These are phyloP conservation scores for Akabosia matsudoensis DNA, from an alignment of 1,140 invertebrate genomes.

Conservation along the genomic window DNA sequence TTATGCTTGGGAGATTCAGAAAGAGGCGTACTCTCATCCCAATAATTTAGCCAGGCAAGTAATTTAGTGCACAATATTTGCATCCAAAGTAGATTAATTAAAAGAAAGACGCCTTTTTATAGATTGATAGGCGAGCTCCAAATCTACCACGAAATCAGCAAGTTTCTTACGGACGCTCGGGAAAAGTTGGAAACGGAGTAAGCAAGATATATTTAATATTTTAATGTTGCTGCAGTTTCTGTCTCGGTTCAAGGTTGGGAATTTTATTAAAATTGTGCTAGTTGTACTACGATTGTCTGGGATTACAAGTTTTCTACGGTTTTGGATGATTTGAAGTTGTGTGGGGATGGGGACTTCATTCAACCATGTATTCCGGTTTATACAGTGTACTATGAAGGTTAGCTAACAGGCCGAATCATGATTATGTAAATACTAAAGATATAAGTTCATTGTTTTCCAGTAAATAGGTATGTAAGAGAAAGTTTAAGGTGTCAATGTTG, in stretches of 20 bases:
- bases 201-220: neutral
- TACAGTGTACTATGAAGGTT: slow-evolving; percentile 25
- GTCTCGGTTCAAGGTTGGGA: neutral
- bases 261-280: slow-evolving; percentile 12
- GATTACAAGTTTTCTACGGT: slow-evolving; percentile 16
- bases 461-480: neutral
- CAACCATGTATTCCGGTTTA: neutral
- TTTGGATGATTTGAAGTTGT: slow-evolving; percentile 28
- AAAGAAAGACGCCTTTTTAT: too few relatives aligned
- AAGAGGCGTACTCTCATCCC: too few relatives aligned
- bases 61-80: too few relatives aligned
- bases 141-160: slow-evolving; percentile 27
- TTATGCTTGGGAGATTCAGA: too few relatives aligned
- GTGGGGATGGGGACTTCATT: neutral
- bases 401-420: neutral
- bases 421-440: slow-evolving; percentile 5
- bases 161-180: slow-evolving; percentile 32
- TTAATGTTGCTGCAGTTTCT: neutral
- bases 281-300: slow-evolving; percentile 36
- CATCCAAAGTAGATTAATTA: too few relatives aligned
- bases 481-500: neutral
- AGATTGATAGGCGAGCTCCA: slow-evolving; percentile 20
- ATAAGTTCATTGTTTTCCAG: neutral
- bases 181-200: slow-evolving; percentile 28
- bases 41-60: too few relatives aligned